A percentile compares a stretch with the other conserved stretches of the same genome.
These are phyloP conservation scores for Streblospio benedicti DNA, from an alignment of 1,140 invertebrate genomes.

Conservation along the genomic window DNA sequence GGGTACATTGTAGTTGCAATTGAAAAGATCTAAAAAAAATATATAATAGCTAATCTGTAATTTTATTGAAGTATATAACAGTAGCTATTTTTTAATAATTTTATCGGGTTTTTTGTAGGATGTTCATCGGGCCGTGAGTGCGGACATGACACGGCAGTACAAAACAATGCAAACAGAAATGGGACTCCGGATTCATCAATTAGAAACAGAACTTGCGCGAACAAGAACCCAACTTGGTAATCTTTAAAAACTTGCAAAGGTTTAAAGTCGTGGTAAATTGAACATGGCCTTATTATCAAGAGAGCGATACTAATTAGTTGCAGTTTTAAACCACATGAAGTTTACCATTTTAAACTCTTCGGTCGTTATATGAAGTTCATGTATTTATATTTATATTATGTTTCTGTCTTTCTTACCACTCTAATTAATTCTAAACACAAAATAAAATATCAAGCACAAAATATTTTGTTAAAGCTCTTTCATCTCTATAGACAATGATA, in stretches of 20 bases:
- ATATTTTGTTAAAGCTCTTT: too few relatives aligned
- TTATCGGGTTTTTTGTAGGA: neutral
- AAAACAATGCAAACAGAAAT: slow-evolving; percentile 43
- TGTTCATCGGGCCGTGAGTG: neutral
- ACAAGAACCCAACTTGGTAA: slow-evolving; percentile 27
- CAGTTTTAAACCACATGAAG: too few relatives aligned
- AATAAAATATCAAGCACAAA: too few relatives aligned
- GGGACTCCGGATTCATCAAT: slow-evolving; percentile 31
- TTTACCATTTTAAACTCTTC: too few relatives aligned
- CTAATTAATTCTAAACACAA: too few relatives aligned
- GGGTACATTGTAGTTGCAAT: neutral
- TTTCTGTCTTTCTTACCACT: too few relatives aligned
- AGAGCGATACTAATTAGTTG: too few relatives aligned
- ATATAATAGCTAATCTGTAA: neutral
- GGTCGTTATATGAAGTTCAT: too few relatives aligned
- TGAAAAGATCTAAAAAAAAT: neutral
- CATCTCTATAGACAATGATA: too few relatives aligned
- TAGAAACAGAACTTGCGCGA: slow-evolving; percentile 32
- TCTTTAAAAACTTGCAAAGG: slow-evolving; percentile 24
- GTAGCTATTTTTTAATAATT: neutral
- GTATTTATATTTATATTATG: too few relatives aligned
- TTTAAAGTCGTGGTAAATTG: too few relatives aligned
- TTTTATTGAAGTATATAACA: neutral
- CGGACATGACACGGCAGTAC: slow-evolving; percentile 42
- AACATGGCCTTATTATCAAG: too few relatives aligned